A percentile compares a stretch with the other conserved stretches of the same genome.
These are phyloP conservation scores for Colossoma macropomum DNA, from an alignment of 2,113 vertebrate genomes.

Conservation along the genomic window DNA sequence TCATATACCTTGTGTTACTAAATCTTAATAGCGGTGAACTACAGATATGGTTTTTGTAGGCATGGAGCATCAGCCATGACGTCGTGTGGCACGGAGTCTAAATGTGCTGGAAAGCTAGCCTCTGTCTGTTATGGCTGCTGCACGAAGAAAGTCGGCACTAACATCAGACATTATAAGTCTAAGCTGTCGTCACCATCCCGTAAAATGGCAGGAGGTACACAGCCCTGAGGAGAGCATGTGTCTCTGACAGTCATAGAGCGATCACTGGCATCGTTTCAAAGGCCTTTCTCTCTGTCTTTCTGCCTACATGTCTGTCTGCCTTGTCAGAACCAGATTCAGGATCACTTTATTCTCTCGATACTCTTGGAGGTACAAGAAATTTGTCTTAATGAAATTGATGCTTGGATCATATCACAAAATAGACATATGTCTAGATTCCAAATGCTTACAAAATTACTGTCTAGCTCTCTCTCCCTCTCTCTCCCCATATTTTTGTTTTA, in stretches of 20 bases:
- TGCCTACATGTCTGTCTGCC: background rate
- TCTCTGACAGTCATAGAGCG: slow-evolving; percentile 39
- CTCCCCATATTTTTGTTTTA: too few species aligned
- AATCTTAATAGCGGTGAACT: background rate
- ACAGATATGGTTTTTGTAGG: background rate
- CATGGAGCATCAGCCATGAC: background rate
- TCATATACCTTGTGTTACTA: background rate
- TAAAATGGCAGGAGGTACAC: slow-evolving; percentile 78
- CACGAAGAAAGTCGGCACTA: slow-evolving; percentile 7
- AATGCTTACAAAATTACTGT: too few species aligned
- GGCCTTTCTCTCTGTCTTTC: slow-evolving; percentile 3
- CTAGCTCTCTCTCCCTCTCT: too few species aligned
- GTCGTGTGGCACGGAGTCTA: background rate
- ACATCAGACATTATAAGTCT: slow-evolving; percentile 39
- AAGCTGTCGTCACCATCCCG: slow-evolving; percentile 75
- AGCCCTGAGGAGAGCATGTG: slow-evolving; percentile 20
- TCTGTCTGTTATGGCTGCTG: background rate
- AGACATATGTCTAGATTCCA: too few species aligned
- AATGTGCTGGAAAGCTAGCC: background rate
- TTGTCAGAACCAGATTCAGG: background rate
- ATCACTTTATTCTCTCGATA: background rate
- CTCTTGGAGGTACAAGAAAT: too few species aligned
- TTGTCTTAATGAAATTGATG: too few species aligned
- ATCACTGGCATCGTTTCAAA: slow-evolving; percentile 48
- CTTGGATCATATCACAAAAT: too few species aligned